Evolutionary conservation across 2,113 vertebrate species (phyloP), one percentile per base, ranked within the genome.

Genomic region (Meleagris gallopavo): DNA sequence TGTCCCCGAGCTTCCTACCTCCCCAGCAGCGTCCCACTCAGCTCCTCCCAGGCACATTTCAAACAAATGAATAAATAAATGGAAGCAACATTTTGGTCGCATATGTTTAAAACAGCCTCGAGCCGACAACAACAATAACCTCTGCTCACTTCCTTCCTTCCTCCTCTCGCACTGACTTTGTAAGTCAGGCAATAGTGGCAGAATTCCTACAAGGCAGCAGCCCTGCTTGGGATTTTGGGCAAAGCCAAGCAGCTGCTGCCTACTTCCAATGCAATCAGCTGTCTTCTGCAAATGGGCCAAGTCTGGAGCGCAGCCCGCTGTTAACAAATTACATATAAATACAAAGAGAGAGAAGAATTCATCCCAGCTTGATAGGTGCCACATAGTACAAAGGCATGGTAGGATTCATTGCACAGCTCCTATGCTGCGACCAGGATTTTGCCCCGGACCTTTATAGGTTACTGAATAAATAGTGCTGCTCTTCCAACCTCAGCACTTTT

Each of bases 111-210:
- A 95, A 74, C 79, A 58, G 74, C 87, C 87, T 64, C 1, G 50
- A 92, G 66, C 58, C 87, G 89, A 96, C 88, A 95, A 95, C 93
- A 94, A 95, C 93, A 96, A 95, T 91, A 92, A 95, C 90, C 50
- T 78, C 52, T 0, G 36, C 75, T 88, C 91, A 94, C 61, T 96
- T 94, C 93, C 95, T 93, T 95, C 94, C 96, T 96, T 95, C 95
- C 92, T 75, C 83, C 48, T 34, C 94, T 90, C 93, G 46, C 76
- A 83, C 64, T 32, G 57, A 91, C 77, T 89, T 79, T 87, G 20
- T 11, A 76, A 91, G 55, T 88, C 87, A 50, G 22, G 48, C 48
- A 90, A 88, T 58, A 91, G 86, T 83, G 80, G 87, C 73, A 94
- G 87, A 79, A 96, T 88, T 95, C 92, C 95, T 90, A 90, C 86